Conservation (phyloP, 2,888 invertebrate species). For the Nasonia oneida region DNA sequence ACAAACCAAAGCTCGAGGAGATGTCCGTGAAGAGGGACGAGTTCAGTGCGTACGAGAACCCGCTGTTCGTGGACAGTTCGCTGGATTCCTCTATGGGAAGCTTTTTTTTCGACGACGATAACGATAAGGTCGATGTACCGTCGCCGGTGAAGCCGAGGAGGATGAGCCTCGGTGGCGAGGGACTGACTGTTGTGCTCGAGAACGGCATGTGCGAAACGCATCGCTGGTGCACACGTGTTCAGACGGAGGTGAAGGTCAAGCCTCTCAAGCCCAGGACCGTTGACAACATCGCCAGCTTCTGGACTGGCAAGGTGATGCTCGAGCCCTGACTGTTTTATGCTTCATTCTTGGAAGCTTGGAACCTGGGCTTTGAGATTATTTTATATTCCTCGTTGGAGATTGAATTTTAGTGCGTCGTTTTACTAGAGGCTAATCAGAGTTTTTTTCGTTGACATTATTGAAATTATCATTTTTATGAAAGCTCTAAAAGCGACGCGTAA, state of each 20-base stretch:
- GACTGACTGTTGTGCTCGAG: background rate
- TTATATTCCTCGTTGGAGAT: no score
- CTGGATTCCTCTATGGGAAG: conserved; percentile 72
- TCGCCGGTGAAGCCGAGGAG: background rate
- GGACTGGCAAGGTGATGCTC: conserved; percentile 65
- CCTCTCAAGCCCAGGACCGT: conserved; percentile 64
- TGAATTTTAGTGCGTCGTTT: no score
- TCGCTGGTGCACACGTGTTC: background rate
- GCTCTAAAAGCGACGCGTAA: no score
- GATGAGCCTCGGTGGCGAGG: background rate
- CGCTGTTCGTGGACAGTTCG: conserved; percentile 75
- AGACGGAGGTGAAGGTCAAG: conserved; percentile 19
- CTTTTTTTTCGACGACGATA: conserved; percentile 67
- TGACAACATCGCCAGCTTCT: conserved; percentile 71
- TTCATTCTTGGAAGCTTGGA: no score
- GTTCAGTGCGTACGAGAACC: conserved; percentile 74
- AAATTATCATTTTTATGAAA: no score
- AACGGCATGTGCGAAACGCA: background rate
- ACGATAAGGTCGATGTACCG: conserved; percentile 3
- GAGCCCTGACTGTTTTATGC: no score
- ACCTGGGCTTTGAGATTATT: no score
- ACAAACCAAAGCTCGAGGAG: conserved; percentile 1
- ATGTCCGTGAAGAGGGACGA: conserved; percentile 48
- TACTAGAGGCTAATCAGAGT: no score
- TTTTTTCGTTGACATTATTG: no score